Evolutionary conservation across 1,140 invertebrate genomes (phyloP).

Genomic region (Adoxophyes honmai): DNA sequence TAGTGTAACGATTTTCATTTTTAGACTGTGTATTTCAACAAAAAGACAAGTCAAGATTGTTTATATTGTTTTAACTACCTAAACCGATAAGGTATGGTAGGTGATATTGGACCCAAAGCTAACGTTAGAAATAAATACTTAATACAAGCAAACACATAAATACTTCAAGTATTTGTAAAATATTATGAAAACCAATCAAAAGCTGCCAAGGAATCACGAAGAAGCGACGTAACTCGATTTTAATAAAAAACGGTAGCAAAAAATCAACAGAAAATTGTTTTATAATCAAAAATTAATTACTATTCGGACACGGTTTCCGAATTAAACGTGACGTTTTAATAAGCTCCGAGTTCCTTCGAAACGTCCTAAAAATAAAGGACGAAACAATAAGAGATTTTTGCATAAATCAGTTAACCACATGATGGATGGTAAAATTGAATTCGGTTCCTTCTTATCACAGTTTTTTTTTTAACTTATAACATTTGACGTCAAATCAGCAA

Average conservation of each 20-base stretch:
- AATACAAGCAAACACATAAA: too few species aligned
- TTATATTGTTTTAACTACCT: too few species aligned
- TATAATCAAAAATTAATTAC: conserved; percentile 9
- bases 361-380: conserved; percentile 12
- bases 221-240: not conserved
- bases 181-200: too few species aligned
- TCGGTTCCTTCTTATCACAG: too few species aligned
- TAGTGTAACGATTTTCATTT: too few species aligned
- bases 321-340: conserved; percentile 35
- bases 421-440: conserved; percentile 8
- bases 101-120: too few species aligned
- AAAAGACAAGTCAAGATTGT: too few species aligned
- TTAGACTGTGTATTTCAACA: too few species aligned
- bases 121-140: too few species aligned
- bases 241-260: not conserved
- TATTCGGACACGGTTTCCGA: conserved; percentile 22
- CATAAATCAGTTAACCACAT: not conserved
- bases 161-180: too few species aligned
- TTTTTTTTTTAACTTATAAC: not conserved
- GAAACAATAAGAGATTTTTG: not conserved
- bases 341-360: conserved; percentile 25
- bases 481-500: not conserved
- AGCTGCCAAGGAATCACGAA: too few species aligned
- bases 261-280: not conserved
- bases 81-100: too few species aligned